Percentiles rank a stretch among this genome's conserved stretches.
Evolutionary conservation across 2,113 vertebrate genomes (phyloP).

Genomic region (human (Homo sapiens)): DNA sequence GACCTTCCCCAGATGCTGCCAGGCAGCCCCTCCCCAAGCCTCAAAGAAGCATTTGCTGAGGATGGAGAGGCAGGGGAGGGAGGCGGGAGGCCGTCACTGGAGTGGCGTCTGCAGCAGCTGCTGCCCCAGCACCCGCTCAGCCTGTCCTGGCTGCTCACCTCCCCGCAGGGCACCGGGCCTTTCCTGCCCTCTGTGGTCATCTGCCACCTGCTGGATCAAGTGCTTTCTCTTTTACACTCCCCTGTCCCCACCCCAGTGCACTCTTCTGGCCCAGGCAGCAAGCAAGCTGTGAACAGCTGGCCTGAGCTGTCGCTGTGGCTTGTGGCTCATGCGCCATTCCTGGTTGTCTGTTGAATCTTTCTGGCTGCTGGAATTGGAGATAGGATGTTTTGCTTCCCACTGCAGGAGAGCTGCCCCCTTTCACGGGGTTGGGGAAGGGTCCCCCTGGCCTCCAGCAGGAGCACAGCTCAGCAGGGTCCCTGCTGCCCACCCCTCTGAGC

Average conservation of each 20-base stretch:
- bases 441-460: background rate
- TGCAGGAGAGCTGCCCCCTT: background rate
- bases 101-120: background rate
- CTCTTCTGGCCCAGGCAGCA: background rate
- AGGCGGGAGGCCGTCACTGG: background rate
- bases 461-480: background rate
- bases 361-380: constrained; percentile 67
- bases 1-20: constrained; percentile 56
- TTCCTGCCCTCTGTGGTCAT: constrained; percentile 19
- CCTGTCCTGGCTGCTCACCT: background rate
- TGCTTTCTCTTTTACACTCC: background rate
- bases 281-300: background rate
- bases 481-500: background rate
- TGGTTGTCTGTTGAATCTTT: constrained; percentile 25
- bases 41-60: constrained; percentile 46
- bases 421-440: background rate
- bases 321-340: background rate
- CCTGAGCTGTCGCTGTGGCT: background rate
- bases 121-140: background rate
- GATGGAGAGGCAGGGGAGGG: constrained; percentile 11
- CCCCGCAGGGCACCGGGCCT: background rate
- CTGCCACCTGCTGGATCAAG: background rate
- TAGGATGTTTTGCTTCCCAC: background rate
- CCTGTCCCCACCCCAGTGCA: background rate
- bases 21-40: constrained; percentile 58